Evolutionary conservation across 2,888 invertebrate species (phyloP), one percentile per base, ranked within the genome.

Genomic region (Pollenia griseotomentosa): DNA sequence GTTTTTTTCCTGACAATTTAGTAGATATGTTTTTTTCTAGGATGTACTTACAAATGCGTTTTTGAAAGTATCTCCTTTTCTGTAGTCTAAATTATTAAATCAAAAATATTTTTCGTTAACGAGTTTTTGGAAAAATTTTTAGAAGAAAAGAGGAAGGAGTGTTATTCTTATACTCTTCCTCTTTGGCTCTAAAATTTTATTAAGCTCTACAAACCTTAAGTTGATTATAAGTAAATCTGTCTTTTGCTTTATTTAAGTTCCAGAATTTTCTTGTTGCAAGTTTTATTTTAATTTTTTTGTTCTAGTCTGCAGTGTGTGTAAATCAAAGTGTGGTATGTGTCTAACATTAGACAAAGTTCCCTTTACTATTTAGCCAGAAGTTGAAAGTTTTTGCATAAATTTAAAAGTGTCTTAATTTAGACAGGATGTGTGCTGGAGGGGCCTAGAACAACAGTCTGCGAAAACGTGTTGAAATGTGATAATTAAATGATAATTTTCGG

Each of bases 201-300:
- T 33, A 33, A 33, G 33, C 6, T 33, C 33, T 16, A 11, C 11
- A 16, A 9, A 33, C 33, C 14, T 14, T 1, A 59, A 8, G 59
- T 59, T 59, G 33, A 59, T 59, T 33, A 7, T n/a, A 59, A 11
- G 59, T 33, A 59, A 59, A 59, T 59, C 12, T 59, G 12, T 59
- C 2, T 14, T 33, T 33, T 12, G 6, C 8, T 59, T 7, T 59
- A 14, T 7, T 59, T 14, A 14, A 33, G 14, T 59, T 59, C 6
- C 14, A 2, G 59, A 23, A 33, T 14, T 33, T 59, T 14, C 14
- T 59, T 59, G 59, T 59, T 33, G 33, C 33, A 33, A 33, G 33
- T 33, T 33, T 33, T 33, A 3, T 33, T 33, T 33, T 33, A 33
- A 3, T 33, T 33, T 33, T 33, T 6, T 33, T 33, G 33, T 33